These are phyloP conservation scores for Netelia virgata DNA, from an alignment of 2,888 invertebrate species.

Conservation along the genomic window DNA sequence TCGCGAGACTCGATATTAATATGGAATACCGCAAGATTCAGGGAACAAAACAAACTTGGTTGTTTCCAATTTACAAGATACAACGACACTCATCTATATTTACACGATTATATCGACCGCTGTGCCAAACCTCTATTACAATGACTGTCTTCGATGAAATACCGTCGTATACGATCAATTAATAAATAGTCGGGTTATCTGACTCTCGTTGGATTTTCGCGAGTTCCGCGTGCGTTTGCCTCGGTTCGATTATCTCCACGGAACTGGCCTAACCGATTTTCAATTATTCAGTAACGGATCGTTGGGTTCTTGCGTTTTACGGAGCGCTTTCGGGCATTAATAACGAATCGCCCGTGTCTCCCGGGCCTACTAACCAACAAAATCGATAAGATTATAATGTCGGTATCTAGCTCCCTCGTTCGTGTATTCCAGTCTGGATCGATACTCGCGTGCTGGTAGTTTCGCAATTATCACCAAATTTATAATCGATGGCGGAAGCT, in stretches of 20 bases:
- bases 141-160: conserved; percentile 53
- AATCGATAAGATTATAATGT: conserved; percentile 52
- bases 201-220: conserved; percentile 28
- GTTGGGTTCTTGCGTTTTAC: conserved; percentile 50
- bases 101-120: conserved; percentile 7
- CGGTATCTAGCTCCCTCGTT: neutral
- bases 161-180: conserved; percentile 61
- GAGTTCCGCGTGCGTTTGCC: conserved; percentile 30
- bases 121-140: conserved; percentile 28
- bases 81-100: neutral
- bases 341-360: conserved; percentile 42
- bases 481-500: conserved; percentile 1
- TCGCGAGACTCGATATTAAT: conserved; percentile 26
- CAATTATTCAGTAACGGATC: conserved; percentile 66
- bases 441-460: conserved; percentile 19
- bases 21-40: neutral
- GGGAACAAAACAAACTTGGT: no score
- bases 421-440: neutral
- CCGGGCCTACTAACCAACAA: conserved; percentile 31
- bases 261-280: conserved; percentile 24
- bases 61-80: neutral
- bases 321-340: conserved; percentile 53
- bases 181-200: conserved; percentile 38
- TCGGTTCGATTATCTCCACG: neutral
- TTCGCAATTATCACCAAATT: conserved; percentile 43